Base-by-base conservation (phyloP, 2,888 invertebrate genomes). In the Yponomeuta plumbellus region DNA sequence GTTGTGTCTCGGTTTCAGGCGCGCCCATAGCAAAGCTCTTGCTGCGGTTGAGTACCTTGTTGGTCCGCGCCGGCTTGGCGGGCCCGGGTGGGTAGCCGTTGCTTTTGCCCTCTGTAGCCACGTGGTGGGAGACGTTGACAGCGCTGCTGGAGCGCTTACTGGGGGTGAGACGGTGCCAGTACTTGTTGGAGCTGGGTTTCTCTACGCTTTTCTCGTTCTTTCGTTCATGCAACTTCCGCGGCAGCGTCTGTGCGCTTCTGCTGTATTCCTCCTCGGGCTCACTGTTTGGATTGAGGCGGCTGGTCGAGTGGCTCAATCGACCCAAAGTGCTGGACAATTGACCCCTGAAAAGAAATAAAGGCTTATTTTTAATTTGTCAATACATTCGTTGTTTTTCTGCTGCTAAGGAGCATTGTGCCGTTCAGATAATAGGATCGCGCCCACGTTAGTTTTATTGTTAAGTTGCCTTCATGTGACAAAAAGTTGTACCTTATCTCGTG, bases 11-110 rank as follows among this genome's bases (percentile, higher is more conserved):
- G 71, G 81, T 84, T 84, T 92, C 92, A 69, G 92, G 90, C 71
- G 94, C 94, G 75, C 96, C 95, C 73, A 96, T 95, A 92, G 96
- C 96, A 88, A 97, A 96, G 82, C 96, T 96, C 85, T 97, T 96
- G 85, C 96, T 96, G 68, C 97, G 92, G 69, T 95, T 94, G 59
- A 97, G 87, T 23, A 95, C 94, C 78, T 95, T 95, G 85, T 96
- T 96, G 59, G 95, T 94, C 73, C 96, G 92, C 44, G 96, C 96
- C 11, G 96, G 96, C 79, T 96, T 96, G 0, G 94, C 94, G 0
- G 96, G 96, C 8, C 94, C 94, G 44, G 93, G 85, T 62, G 90
- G 88, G 69, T 87, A 86, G 22, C 88, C 87, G 84, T 88, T 89
- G 68, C 86, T 76, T 76, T 92, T 84, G 59, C 80, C 83, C 72